phyloP scores from a whole-genome alignment of 2,888 invertebrate genomes.

The Scaptodrosophila latifasciaeformis region DNA sequence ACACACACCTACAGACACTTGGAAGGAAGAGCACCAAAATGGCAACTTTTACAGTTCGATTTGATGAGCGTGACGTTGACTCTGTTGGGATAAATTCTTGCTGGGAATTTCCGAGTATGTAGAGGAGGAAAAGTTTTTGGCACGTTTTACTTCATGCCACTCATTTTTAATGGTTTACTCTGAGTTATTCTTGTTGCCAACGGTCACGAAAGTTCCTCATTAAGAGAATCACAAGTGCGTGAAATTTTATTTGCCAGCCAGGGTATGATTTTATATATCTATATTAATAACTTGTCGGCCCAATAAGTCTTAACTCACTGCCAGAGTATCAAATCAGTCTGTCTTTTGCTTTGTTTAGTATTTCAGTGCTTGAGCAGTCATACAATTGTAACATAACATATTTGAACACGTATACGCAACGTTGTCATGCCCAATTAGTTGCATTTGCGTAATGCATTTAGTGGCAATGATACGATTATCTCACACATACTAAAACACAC shows the following conservation, averaged over 20 bases:
- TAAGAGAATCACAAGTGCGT: slow-evolving; percentile 26
- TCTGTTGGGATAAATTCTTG: background rate
- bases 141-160: slow-evolving; percentile 30
- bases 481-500: background rate
- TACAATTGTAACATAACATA: too few relatives aligned
- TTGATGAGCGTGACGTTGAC: slow-evolving; percentile 34
- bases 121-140: slow-evolving; percentile 38
- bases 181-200: background rate
- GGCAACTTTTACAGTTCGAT: slow-evolving; percentile 25
- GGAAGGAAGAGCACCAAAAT: background rate
- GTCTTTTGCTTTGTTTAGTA: too few relatives aligned
- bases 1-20: background rate
- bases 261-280: slow-evolving; percentile 29
- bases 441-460: slow-evolving; percentile 16
- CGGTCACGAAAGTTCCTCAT: slow-evolving; percentile 35
- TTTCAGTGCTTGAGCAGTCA: too few relatives aligned
- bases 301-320: too few relatives aligned
- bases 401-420: slow-evolving; percentile 38
- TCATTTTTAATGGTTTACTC: slow-evolving; percentile 20
- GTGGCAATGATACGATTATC: background rate
- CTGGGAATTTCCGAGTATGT: too few relatives aligned
- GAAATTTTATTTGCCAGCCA: too few relatives aligned
- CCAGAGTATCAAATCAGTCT: background rate
- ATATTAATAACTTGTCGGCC: slow-evolving; percentile 40
- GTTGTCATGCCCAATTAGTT: slow-evolving; percentile 35